Percentiles rank a stretch among this genome's conserved stretches.
phyloP scores from a whole-genome alignment of 2,113 vertebrate genomes.

The Galeopterus variegatus region DNA sequence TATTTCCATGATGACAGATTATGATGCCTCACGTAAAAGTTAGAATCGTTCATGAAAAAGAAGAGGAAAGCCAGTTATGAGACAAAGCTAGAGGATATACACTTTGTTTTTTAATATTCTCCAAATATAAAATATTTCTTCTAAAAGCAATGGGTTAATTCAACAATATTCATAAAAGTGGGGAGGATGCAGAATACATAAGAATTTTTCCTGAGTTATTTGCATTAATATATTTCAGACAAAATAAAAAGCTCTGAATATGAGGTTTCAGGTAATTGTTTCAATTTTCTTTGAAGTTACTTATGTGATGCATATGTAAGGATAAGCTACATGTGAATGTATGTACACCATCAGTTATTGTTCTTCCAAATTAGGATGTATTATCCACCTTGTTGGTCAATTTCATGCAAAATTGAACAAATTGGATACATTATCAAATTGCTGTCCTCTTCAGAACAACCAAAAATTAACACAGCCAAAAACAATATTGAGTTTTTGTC shows the following conservation, averaged over 20 bases:
- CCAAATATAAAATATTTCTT: neutral
- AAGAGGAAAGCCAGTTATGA: constrained; percentile 52
- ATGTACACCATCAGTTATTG: neutral
- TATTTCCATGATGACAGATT: constrained; percentile 79
- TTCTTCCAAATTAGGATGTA: neutral
- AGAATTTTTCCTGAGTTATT: constrained; percentile 6
- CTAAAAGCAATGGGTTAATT: neutral
- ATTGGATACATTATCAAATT: neutral
- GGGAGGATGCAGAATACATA: neutral
- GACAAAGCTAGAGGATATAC: neutral
- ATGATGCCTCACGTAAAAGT: constrained; percentile 72
- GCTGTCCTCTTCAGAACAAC: neutral
- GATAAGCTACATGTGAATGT: neutral
- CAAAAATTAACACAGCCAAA: neutral
- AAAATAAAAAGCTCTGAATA: neutral
- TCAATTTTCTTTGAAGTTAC: constrained; percentile 16
- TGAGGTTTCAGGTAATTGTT: neutral
- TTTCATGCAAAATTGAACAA: constrained; percentile 46
- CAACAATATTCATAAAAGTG: neutral
- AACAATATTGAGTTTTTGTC: neutral
- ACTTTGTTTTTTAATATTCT: constrained; percentile 36
- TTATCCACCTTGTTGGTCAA: neutral
- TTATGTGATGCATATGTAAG: neutral
- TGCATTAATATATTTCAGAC: neutral
- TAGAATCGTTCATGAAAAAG: constrained; percentile 50